These are phyloP conservation scores for Cromileptes altivelis DNA, from an alignment of 2,113 vertebrate genomes.

Conservation along the genomic window DNA sequence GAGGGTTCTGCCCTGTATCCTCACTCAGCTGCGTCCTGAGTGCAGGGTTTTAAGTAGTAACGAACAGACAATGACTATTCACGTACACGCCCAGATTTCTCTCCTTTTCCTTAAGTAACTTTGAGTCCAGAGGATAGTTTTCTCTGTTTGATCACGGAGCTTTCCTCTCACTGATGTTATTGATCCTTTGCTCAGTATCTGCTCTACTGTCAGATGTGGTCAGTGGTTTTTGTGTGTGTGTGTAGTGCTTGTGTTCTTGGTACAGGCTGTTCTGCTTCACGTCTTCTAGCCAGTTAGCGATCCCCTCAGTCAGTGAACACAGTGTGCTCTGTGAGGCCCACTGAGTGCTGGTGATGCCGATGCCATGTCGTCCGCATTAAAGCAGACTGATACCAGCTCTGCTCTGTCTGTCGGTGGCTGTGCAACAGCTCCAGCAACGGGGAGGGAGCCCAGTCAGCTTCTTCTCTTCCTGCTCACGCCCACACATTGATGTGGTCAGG, in stretches of 20 bases:
- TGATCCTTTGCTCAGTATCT: slow-evolving; percentile 34
- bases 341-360: slow-evolving; percentile 48
- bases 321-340: slow-evolving; percentile 44
- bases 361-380: slow-evolving; percentile 16
- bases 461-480: slow-evolving; percentile 33
- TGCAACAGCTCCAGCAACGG: slow-evolving; percentile 17
- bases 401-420: slow-evolving; percentile 18
- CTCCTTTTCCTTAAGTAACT: background rate
- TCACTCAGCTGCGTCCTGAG: slow-evolving; percentile 1
- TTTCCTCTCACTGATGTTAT: background rate
- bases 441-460: slow-evolving; percentile 11
- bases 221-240: slow-evolving; percentile 18
- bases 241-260: slow-evolving; percentile 26
- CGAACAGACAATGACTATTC: background rate
- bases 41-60: background rate
- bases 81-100: background rate
- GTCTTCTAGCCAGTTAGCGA: slow-evolving; percentile 33
- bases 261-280: slow-evolving; percentile 31
- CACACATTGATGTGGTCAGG: slow-evolving; percentile 15
- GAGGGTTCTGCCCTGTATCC: background rate
- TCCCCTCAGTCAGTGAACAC: slow-evolving; percentile 47
- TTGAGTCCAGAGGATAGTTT: background rate
- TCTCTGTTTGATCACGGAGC: slow-evolving; percentile 11
- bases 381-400: slow-evolving; percentile 42
- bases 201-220: slow-evolving; percentile 36